A percentile compares a stretch with the other conserved stretches of the same genome.
Conservation (phyloP, 2,888 invertebrate genomes). For the Rotaria macrura region DNA sequence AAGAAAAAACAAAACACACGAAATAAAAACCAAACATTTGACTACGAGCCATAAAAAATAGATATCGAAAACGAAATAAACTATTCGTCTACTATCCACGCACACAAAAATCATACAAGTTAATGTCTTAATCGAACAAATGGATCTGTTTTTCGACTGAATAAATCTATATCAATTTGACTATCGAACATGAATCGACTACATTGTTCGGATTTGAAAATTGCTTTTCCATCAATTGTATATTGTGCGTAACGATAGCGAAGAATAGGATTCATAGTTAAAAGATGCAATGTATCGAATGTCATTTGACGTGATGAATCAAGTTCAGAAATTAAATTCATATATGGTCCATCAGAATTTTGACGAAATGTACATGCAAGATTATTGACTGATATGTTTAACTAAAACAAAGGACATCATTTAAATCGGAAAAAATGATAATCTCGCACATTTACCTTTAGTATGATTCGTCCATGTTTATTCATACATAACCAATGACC, state of each 20-base stretch:
- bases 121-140: not conserved
- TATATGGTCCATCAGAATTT: not conserved
- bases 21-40: not conserved
- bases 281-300: not conserved
- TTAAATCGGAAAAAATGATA: too few relatives aligned
- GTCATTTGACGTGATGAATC: constrained; percentile 1
- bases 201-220: not conserved
- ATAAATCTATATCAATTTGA: not conserved
- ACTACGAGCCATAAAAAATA: not conserved
- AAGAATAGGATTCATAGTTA: not conserved
- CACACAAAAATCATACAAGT: not conserved
- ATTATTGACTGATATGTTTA: not conserved
- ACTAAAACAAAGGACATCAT: too few relatives aligned
- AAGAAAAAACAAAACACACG: not conserved
- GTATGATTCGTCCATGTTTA: not conserved
- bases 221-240: not conserved
- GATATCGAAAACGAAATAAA: not conserved
- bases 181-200: not conserved
- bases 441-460: too few relatives aligned
- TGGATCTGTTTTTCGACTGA: not conserved
- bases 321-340: not conserved
- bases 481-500: constrained; percentile 8
- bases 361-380: constrained; percentile 5
- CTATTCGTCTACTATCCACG: too few relatives aligned
- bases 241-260: not conserved